Conservation (phyloP, 2,888 invertebrate species). For the Ormyrus nitidulus region DNA sequence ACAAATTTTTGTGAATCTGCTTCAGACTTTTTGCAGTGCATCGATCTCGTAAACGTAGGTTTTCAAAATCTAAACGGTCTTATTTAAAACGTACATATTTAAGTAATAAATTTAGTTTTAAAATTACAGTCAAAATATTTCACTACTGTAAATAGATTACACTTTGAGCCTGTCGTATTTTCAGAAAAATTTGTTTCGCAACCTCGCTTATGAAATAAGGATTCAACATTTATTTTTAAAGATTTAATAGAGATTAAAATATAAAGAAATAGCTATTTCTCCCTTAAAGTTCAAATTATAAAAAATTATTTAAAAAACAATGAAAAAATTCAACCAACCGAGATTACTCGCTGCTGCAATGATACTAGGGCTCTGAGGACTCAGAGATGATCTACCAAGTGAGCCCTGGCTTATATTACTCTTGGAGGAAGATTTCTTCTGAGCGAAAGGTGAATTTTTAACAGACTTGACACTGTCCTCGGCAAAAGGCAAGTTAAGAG, state of each 20-base stretch:
- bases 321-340: conserved; percentile 35
- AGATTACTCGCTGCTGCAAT: conserved; percentile 25
- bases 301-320: too few relatives aligned
- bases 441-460: conserved; percentile 68
- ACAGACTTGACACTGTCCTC: conserved; percentile 71
- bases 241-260: too few relatives aligned
- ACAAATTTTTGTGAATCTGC: too few relatives aligned
- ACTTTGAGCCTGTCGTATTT: too few relatives aligned
- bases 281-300: too few relatives aligned
- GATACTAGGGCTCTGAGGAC: conserved; percentile 64
- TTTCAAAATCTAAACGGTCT: not conserved
- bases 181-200: not conserved
- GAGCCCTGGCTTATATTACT: conserved; percentile 67
- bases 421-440: conserved; percentile 64
- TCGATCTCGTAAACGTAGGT: too few relatives aligned
- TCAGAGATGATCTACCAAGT: conserved; percentile 65
- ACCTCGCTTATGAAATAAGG: too few relatives aligned
- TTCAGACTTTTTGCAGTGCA: too few relatives aligned
- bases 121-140: not conserved
- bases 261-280: too few relatives aligned
- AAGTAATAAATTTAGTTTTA: not conserved
- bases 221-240: too few relatives aligned
- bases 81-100: not conserved
- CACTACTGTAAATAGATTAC: not conserved
- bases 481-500: conserved; percentile 69